Conservation (phyloP, 2,113 vertebrate species). For the Cinclus mexicanus region DNA sequence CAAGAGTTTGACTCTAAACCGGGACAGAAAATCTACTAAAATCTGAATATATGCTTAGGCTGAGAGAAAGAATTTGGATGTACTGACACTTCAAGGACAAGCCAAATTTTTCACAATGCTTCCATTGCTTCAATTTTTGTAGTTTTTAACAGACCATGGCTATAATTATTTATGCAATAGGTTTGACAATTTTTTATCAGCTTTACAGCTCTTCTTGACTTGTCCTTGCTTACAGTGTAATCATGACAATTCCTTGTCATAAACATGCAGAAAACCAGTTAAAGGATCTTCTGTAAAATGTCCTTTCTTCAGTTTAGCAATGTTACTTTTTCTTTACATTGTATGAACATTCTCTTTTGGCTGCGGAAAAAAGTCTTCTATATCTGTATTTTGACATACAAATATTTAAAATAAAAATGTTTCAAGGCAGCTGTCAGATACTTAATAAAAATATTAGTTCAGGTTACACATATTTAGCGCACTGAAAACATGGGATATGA, state of each 20-base stretch:
- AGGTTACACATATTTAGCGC: slow-evolving; percentile 15
- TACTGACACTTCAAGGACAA: neutral
- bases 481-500: slow-evolving; percentile 1
- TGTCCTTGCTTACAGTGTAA: neutral
- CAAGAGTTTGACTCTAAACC: neutral
- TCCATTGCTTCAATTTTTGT: neutral
- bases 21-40: neutral
- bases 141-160: neutral
- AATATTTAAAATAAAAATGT: slow-evolving; percentile 16
- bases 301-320: neutral
- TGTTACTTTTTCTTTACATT: neutral
- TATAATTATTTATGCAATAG: neutral
- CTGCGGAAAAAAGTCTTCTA: neutral
- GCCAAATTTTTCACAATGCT: neutral
- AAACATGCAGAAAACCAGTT: neutral
- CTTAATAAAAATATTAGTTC: slow-evolving; percentile 40
- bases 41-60: neutral
- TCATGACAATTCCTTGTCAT: neutral
- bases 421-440: slow-evolving; percentile 15
- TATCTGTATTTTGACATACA: slow-evolving; percentile 13
- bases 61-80: neutral
- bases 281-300: neutral
- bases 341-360: neutral
- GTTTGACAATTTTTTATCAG: neutral
- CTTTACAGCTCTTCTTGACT: neutral